Evolutionary conservation across 2,888 invertebrate genomes (phyloP), one percentile per base, ranked within the genome.

Genomic region (Ectobius pallidus): DNA sequence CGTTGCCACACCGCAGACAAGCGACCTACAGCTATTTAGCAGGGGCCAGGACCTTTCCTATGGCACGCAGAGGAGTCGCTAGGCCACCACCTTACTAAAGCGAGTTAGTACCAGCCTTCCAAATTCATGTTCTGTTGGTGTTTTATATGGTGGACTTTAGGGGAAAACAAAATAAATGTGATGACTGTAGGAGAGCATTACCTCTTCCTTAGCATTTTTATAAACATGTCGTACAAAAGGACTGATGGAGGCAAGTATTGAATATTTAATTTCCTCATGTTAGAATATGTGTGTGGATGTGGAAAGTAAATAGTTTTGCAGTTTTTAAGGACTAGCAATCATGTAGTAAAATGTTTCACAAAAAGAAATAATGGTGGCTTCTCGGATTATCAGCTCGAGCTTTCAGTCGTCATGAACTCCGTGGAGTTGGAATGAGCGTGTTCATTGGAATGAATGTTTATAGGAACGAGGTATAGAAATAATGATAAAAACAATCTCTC

Each of bases 21-120:
- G 71, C 71, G 9, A 61, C 61, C 61, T 73, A 69, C 68, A 72
- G 71, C 69, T 67, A 72, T 63, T 22, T 71, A 34, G 58, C 62
- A 46, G 75, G 75, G 39, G 75, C 75, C 30, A 68, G 72, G 58
- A 75, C 75, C 27, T 75, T 75, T 69, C 75, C 75, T 49, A 71
- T 75, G 69, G 72, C 73, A 55, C 74, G 75, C 25, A 70, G 73
- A 42, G 75, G 75, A 25, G 34, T 67, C 20, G 68, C 70, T 25
- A 65, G 65, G 65, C 65, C 65, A 39, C 61, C 58, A 34, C 75
- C 75, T 14, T 72, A 55, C 61, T 75, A 68, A 69, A 46, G 39
- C 22, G 16, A 18, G 58, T 71, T 62, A 63, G 65, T 65, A 30
- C 39, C 46, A 58, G 58, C 58, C 58, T 58, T 58, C 58, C 58